Evolutionary conservation across 2,888 invertebrate species (phyloP).

Genomic region (Pedicia rivosa): DNA sequence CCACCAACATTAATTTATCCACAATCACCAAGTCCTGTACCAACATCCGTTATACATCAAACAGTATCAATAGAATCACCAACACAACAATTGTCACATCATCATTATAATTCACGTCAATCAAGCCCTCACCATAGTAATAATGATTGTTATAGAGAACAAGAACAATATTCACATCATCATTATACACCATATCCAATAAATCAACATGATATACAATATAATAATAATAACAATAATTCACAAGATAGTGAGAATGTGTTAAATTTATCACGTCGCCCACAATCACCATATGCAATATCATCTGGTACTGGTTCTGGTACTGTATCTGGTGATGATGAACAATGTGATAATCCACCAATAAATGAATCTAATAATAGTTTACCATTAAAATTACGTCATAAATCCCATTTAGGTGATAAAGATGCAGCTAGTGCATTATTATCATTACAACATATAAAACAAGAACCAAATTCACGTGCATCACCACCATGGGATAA

Average conservation of each 20-base stretch:
- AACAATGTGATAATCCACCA: conserved; percentile 31
- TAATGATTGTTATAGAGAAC: too few relatives aligned
- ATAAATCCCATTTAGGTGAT: conserved; percentile 80
- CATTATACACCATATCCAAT: conserved; percentile 1
- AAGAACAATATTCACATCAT: conserved; percentile 3
- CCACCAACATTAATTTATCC: conserved; percentile 39
- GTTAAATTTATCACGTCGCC: conserved; percentile 51
- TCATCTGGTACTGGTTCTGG: conserved; percentile 56
- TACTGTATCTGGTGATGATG: conserved; percentile 33
- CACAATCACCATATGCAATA: conserved; percentile 65
- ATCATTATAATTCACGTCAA: conserved; percentile 10
- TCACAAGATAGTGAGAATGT: conserved; percentile 31
- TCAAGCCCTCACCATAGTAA: conserved; percentile 10
- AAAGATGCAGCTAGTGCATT: conserved; percentile 73
- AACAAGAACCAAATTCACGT: conserved; percentile 66
- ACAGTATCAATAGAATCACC: conserved; percentile 20
- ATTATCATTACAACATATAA: conserved; percentile 69
- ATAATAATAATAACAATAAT: conserved; percentile 12
- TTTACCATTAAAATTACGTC: conserved; percentile 77
- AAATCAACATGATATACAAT: conserved; percentile 21
- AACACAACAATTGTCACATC: conserved; percentile 8
- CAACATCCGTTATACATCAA: conserved; percentile 44
- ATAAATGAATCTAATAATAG: conserved; percentile 52
- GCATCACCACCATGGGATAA: conserved; percentile 77
- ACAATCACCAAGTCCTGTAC: conserved; percentile 37